These are phyloP conservation scores for Cataglyphis altisquamis DNA, from an alignment of 2,888 invertebrate species.

Conservation along the genomic window DNA sequence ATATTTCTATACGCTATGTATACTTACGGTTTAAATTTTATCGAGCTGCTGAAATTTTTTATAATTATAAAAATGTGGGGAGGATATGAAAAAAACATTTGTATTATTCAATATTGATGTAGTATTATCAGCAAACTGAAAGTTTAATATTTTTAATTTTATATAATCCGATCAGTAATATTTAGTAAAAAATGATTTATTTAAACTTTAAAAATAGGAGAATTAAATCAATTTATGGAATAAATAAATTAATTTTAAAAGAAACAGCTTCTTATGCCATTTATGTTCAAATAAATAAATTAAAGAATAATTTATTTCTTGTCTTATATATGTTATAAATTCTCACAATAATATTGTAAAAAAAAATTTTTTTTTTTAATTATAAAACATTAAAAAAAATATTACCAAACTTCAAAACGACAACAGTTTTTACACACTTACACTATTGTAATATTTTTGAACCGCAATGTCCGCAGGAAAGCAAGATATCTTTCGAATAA, in stretches of 20 bases:
- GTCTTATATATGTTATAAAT: neutral
- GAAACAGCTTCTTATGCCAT: neutral
- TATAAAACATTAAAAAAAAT: neutral
- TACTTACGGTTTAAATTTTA: neutral
- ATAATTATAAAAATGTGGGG: neutral
- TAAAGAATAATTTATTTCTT: no score
- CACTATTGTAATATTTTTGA: neutral
- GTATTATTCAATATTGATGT: no score
- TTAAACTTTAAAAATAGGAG: no score
- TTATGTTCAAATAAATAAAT: no score
- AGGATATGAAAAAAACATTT: neutral
- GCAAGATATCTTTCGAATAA: neutral
- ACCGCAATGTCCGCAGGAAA: neutral
- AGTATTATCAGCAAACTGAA: no score
- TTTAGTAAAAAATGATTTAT: no score
- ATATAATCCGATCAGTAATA: neutral
- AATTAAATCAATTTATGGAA: no score
- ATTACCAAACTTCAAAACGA: neutral
- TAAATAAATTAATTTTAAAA: neutral
- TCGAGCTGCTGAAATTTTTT: neutral
- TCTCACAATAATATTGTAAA: neutral
- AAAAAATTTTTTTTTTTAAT: no score
- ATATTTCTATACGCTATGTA: neutral
- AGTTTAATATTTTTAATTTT: neutral
- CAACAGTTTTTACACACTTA: neutral